These are phyloP conservation scores for Molossus alvarezi DNA, from an alignment of 2,797 vertebrate species.

Conservation along the genomic window DNA sequence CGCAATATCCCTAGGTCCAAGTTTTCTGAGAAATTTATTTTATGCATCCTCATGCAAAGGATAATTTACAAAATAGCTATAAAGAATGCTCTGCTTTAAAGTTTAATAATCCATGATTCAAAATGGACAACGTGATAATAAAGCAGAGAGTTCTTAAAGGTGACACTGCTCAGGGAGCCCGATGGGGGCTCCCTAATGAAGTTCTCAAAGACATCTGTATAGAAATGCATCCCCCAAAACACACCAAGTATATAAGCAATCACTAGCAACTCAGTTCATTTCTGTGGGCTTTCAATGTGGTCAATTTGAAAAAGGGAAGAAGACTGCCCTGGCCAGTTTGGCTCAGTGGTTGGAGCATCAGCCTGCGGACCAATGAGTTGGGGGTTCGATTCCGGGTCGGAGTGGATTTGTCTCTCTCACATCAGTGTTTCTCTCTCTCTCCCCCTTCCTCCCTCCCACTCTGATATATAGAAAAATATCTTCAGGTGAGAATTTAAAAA, in stretches of 20 bases:
- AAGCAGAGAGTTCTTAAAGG: not conserved
- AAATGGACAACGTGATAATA: not conserved
- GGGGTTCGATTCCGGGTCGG: no score
- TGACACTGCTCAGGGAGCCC: not conserved
- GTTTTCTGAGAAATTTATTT: constrained; percentile 41
- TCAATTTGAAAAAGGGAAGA: not conserved
- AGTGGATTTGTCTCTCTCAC: no score
- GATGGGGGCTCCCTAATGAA: not conserved
- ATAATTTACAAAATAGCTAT: not conserved
- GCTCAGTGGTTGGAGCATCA: no score
- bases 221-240: not conserved
- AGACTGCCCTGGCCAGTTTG: no score
- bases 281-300: not conserved
- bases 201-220: not conserved
- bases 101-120: constrained; percentile 18
- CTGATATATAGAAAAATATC: no score
- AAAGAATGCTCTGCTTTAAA: not conserved
- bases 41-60: not conserved
- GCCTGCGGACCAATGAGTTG: no score
- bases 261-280: not conserved
- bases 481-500: no score
- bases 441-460: no score
- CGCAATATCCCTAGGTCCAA: constrained; percentile 2
- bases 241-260: not conserved
- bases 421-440: no score